Conservation (phyloP, 30 jellyfish, hydroid and myxozoan genomes). For the Aurelia sp. region DNA sequence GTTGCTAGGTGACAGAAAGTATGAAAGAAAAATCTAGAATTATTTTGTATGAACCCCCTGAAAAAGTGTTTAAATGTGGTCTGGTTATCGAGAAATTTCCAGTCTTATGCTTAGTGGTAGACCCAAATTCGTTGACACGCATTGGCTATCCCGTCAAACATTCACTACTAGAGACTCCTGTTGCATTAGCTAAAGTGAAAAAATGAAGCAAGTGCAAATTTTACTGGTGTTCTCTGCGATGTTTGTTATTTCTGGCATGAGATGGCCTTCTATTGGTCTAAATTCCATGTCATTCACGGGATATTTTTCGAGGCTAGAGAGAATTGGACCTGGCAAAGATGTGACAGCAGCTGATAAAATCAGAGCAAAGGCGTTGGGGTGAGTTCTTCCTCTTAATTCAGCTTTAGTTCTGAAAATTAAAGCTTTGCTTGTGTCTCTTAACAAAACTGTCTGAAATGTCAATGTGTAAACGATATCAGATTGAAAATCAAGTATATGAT, state of each 20-base stretch:
- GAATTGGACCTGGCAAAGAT: slow-evolving; percentile 49
- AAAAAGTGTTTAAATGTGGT: too few relatives aligned
- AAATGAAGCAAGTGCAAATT: background rate
- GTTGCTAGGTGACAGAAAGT: too few relatives aligned
- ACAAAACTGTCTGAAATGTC: too few relatives aligned
- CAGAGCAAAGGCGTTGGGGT: slow-evolving; percentile 65
- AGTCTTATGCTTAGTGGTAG: too few relatives aligned
- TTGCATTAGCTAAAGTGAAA: background rate
- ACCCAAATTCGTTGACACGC: background rate
- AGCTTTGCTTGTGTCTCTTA: too few relatives aligned
- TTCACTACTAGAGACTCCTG: too few relatives aligned
- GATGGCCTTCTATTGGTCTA: slow-evolving; percentile 1
- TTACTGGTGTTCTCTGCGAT: background rate
- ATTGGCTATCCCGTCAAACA: background rate
- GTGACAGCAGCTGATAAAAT: slow-evolving; percentile 36
- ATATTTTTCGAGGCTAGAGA: slow-evolving; percentile 17
- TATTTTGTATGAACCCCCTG: too few relatives aligned
- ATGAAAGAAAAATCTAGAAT: too few relatives aligned
- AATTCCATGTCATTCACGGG: background rate
- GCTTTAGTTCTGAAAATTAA: background rate
- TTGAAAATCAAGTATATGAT: too few relatives aligned
- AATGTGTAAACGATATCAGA: too few relatives aligned
- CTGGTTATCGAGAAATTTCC: too few relatives aligned
- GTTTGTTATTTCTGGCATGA: slow-evolving; percentile 4
- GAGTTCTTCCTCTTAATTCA: background rate